Percentiles rank a stretch among this genome's conserved stretches.
Conservation (phyloP, 2,888 invertebrate species). For the Pegoplata infirma region DNA sequence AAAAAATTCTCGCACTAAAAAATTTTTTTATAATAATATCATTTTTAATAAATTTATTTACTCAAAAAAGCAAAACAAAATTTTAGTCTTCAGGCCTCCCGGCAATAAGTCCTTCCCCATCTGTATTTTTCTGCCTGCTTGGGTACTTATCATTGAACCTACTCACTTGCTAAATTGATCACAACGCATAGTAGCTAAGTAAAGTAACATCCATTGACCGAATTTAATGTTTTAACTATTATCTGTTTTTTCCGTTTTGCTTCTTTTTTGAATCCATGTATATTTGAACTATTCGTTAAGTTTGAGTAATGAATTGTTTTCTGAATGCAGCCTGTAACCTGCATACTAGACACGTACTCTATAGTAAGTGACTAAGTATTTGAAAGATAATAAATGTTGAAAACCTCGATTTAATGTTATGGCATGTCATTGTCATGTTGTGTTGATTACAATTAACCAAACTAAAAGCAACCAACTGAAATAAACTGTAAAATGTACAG, state of each 20-base stretch:
- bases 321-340: constrained; percentile 1
- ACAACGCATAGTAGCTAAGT: not conserved
- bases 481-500: constrained; percentile 47
- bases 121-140: too few relatives aligned
- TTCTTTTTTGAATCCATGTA: constrained; percentile 4
- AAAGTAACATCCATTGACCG: constrained; percentile 34
- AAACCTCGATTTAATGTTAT: constrained; percentile 52
- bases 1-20: too few relatives aligned
- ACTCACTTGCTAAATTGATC: not conserved
- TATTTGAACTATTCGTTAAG: constrained; percentile 46
- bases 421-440: constrained; percentile 61
- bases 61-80: too few relatives aligned
- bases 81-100: too few relatives aligned
- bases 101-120: too few relatives aligned
- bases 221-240: constrained; percentile 51
- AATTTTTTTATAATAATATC: too few relatives aligned
- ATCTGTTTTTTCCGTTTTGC: constrained; percentile 3
- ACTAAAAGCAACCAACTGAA: constrained; percentile 29
- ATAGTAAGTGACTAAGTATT: constrained; percentile 6
- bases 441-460: constrained; percentile 60
- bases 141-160: too few relatives aligned
- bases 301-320: constrained; percentile 50
- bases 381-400: constrained; percentile 53
- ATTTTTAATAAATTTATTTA: too few relatives aligned
- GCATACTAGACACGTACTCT: not conserved